Evolutionary conservation across 2,797 vertebrate genomes (phyloP), one percentile per base, ranked within the genome.

Genomic region (Poeciliopsis presidionis): DNA sequence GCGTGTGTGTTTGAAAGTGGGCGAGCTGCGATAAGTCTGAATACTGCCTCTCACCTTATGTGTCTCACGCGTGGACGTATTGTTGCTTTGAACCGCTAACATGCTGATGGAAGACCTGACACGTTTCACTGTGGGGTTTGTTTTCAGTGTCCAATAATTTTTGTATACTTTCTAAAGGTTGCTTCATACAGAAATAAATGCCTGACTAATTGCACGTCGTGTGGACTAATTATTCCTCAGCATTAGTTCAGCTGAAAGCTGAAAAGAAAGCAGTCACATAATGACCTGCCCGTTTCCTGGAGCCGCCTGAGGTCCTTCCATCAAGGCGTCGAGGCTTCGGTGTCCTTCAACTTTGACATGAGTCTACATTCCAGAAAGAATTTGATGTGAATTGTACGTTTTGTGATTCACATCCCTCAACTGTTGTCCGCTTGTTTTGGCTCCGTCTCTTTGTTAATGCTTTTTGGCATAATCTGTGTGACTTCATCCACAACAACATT

Each of bases 31-130:
- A 30, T n/a, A 59, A 7, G 28, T 59, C 57, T 30, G 28, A 59
- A 74, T 30, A 71, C 77, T 57, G 74, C 74, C 78, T 81, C 76
- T 85, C 84, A 81, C 91, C 85, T 92, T 80, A 82, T 75, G 80
- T 75, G 71, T 84, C 70, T 81, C 73, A 63, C 16, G 9, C 12
- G 30, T 61, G 30, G 59, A 63, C 4, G 7, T 33, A 18, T 33
- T 18, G 59, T 36, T 63, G 30, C 28, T 71, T 47, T n/a, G 43
- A 46, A 13, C 84, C 77, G 79, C 63, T 65, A 83, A 74, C 39
- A 6, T 41, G n/a, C 45, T 79, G 49, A 80, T 30, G 51, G 85
- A 76, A 45, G 51, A 69, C 77, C 51, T 61, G 49, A 81, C 72
- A 75, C 39, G 4, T 81, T 73, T 30, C 81, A 81, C 82, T 91